phyloP scores from a whole-genome alignment of 2,888 invertebrate genomes.

The Blera fallax region DNA sequence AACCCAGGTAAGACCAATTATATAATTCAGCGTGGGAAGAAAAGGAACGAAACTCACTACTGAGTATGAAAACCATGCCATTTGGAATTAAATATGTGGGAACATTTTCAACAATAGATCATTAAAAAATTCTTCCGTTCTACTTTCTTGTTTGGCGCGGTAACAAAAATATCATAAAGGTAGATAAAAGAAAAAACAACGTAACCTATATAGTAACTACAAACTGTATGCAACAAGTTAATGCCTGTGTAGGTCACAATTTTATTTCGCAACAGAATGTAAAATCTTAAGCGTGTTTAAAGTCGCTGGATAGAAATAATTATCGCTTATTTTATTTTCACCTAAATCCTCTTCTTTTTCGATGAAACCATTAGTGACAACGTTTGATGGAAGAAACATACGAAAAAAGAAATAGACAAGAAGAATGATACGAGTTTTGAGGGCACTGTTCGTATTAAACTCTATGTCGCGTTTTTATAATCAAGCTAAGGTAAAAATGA shows the following conservation, averaged over 20 bases:
- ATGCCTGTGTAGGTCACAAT: conserved; percentile 25
- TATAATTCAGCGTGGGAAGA: neutral
- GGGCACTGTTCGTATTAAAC: neutral
- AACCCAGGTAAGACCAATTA: neutral
- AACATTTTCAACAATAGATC: conserved; percentile 50
- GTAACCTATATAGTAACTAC: conserved; percentile 21
- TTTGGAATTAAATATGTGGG: conserved; percentile 39
- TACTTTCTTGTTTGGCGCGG: conserved; percentile 31
- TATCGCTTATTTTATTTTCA: neutral
- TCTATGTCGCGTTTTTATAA: neutral
- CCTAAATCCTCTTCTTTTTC: neutral
- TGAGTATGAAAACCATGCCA: conserved; percentile 31
- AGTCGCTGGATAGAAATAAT: neutral
- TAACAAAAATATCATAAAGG: neutral
- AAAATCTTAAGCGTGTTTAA: neutral
- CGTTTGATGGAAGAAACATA: neutral
- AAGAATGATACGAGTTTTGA: neutral
- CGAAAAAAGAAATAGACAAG: neutral
- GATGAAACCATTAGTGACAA: neutral
- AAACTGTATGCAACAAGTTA: neutral
- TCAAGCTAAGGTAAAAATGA: neutral
- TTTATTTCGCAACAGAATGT: conserved; percentile 8
- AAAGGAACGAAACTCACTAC: neutral
- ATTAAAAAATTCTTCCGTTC: conserved; percentile 54
- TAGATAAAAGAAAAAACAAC: neutral